A percentile compares a stretch with the other conserved stretches of the same genome.
Evolutionary conservation across 2,113 vertebrate genomes (phyloP).

Genomic region (Paramisgurnus dabryanus): DNA sequence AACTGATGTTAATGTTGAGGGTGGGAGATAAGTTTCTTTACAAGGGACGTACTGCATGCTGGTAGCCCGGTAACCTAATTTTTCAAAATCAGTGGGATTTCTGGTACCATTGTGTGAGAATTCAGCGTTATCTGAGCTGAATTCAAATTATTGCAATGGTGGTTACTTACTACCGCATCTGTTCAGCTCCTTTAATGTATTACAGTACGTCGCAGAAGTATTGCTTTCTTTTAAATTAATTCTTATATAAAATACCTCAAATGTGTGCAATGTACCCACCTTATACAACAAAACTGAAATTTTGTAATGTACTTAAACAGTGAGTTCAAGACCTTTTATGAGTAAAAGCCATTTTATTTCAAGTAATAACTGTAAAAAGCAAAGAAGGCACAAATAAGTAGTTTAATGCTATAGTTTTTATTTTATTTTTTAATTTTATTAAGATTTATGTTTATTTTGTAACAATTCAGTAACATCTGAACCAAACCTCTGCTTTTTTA

Average conservation of each 20-base stretch:
- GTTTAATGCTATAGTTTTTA: neutral
- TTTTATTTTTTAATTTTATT: constrained; percentile 3
- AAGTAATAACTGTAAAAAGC: neutral
- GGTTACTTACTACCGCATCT: neutral
- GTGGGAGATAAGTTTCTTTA: constrained; percentile 8
- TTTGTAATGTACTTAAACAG: constrained; percentile 32
- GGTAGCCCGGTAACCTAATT: constrained; percentile 13
- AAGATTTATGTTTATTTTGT: constrained; percentile 2
- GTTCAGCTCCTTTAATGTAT: neutral
- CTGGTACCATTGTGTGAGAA: neutral
- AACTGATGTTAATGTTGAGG: neutral
- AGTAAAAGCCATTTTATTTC: constrained; percentile 59
- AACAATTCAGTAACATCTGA: constrained; percentile 41
- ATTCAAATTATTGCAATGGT: neutral
- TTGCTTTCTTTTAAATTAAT: neutral
- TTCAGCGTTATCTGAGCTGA: neutral
- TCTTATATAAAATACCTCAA: neutral
- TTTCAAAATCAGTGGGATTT: constrained; percentile 10
- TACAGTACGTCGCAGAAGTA: neutral
- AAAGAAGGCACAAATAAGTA: constrained; percentile 3
- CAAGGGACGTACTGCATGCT: constrained; percentile 6
- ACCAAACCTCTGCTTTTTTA: constrained; percentile 75
- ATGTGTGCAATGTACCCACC: neutral
- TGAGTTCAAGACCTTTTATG: constrained; percentile 61
- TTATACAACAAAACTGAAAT: neutral